Conservation (phyloP, 2,113 vertebrate species). For the Tachysurus fulvidraco region DNA sequence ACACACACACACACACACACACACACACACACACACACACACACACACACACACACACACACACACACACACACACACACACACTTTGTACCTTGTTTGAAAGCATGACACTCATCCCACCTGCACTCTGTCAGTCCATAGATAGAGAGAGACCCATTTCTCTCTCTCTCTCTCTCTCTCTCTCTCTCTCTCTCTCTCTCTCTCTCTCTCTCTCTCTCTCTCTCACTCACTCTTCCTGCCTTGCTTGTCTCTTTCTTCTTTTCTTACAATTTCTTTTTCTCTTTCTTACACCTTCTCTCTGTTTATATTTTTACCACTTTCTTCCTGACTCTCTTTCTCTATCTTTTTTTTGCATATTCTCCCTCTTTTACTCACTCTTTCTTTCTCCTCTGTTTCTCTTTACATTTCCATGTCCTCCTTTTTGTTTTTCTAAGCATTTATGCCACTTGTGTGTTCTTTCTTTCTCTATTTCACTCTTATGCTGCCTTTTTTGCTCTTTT, state of each 20-base stretch:
- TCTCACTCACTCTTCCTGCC: neutral
- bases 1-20: too few relatives aligned
- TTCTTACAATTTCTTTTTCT: too few relatives aligned
- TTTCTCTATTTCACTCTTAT: neutral
- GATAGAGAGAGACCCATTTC: constrained; percentile 47
- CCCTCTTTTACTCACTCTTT: neutral
- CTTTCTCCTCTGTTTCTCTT: neutral
- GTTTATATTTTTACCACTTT: neutral
- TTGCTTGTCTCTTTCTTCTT: too few relatives aligned
- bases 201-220: neutral
- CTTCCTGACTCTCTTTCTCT: neutral
- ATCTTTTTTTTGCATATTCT: too few relatives aligned
- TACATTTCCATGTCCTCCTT: neutral
- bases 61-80: neutral
- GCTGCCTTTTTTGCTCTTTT: neutral
- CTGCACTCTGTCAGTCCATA: constrained; percentile 33
- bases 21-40: neutral
- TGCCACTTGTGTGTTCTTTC: neutral
- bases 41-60: neutral
- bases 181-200: neutral
- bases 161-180: neutral
- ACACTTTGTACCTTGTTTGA: constrained; percentile 1
- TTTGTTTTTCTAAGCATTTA: neutral
- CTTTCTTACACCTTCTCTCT: neutral
- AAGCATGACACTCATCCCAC: constrained; percentile 9